Conservation (phyloP, 2,113 vertebrate species). For the Felis catus region DNA sequence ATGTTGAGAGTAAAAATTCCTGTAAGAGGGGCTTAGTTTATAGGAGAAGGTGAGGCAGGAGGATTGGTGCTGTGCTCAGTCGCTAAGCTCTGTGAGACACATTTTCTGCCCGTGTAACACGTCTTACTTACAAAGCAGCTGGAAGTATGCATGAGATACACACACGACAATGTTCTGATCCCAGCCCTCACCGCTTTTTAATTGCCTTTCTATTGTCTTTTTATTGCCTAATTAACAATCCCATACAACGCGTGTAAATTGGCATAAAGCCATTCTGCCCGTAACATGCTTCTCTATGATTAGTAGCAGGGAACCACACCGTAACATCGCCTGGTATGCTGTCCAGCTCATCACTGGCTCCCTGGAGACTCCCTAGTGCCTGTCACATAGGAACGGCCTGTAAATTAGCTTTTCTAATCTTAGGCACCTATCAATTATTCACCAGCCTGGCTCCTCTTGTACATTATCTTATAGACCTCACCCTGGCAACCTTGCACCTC, state of each 20-base stretch:
- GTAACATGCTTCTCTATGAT: background rate
- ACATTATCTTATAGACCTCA: constrained; percentile 17
- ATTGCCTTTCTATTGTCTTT: background rate
- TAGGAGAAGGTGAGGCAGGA: background rate
- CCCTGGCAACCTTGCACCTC: background rate
- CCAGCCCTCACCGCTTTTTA: background rate
- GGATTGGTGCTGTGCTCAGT: background rate
- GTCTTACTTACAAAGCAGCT: background rate
- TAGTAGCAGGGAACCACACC: background rate
- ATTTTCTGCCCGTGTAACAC: background rate
- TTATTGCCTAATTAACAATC: background rate
- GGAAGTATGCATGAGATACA: background rate
- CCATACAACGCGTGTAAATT: background rate
- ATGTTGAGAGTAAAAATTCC: background rate
- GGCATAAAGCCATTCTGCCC: background rate
- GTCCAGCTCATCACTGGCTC: background rate
- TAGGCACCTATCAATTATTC: constrained; percentile 48
- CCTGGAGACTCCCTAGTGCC: background rate
- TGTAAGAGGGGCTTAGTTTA: background rate
- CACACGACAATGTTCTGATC: background rate
- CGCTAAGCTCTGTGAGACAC: background rate
- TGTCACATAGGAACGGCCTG: background rate
- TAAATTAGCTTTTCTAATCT: constrained; percentile 38
- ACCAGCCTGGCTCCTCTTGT: background rate
- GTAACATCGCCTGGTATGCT: no score